These are phyloP conservation scores for Mastomys coucha DNA, from an alignment of 2,113 vertebrate genomes.

Conservation along the genomic window DNA sequence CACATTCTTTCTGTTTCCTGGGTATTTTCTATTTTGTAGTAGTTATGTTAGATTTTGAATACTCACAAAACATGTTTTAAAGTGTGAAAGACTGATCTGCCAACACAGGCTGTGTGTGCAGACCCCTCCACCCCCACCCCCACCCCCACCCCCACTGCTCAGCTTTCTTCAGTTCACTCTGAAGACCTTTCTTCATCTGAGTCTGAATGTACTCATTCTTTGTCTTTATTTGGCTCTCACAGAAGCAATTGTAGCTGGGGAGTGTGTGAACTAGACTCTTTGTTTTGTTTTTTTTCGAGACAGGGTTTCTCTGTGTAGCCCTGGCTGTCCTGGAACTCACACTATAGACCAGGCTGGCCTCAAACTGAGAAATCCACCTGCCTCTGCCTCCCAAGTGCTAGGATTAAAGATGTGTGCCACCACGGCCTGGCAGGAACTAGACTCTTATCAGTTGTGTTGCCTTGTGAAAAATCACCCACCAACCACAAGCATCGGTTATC, in stretches of 20 bases:
- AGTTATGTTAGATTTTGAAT: not conserved
- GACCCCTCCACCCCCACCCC: not conserved
- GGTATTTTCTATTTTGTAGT: not conserved
- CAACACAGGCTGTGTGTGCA: not conserved
- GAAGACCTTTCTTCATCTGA: not conserved
- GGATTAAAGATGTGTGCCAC: too few relatives aligned
- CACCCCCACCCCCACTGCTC: not conserved
- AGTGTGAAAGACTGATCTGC: not conserved
- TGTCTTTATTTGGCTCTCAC: not conserved
- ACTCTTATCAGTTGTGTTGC: not conserved
- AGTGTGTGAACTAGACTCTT: not conserved
- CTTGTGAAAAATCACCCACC: not conserved
- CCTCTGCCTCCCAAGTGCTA: too few relatives aligned
- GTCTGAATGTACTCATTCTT: not conserved
- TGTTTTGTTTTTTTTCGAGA: too few relatives aligned
- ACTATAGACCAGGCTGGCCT: too few relatives aligned
- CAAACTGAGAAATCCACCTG: too few relatives aligned
- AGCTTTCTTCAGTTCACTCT: not conserved
- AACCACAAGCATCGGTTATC: not conserved
- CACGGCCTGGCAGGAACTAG: not conserved
- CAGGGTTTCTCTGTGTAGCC: too few relatives aligned
- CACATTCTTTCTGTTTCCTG: conserved; percentile 1
- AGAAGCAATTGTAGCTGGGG: not conserved
- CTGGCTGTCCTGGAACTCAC: too few relatives aligned
- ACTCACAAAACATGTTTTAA: not conserved